Evolutionary conservation across 2,113 vertebrate genomes (phyloP), one percentile per base, ranked within the genome.

Genomic region (Grus americana): DNA sequence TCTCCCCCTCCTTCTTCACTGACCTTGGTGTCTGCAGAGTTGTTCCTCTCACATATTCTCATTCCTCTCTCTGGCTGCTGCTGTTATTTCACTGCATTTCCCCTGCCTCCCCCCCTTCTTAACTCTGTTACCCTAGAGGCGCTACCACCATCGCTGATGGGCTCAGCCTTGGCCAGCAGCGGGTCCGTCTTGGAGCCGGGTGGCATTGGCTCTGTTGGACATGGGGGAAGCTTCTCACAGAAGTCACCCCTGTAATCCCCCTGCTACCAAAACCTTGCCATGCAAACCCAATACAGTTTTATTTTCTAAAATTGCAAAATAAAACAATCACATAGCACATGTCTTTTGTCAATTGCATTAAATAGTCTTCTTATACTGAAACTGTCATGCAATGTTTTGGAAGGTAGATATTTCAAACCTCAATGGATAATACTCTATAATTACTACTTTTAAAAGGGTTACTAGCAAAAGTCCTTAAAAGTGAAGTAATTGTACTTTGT

Each of bases 121-220:
- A 70, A 49, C 3, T 40, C 19, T 21, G 29, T 68, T 30, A 49
- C 30, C 20, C 7, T 16, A 46, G 50, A 36, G 11, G 40, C 2
- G 18, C 32, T 66, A 47, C 50, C 34, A 38, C 32, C 3, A 1
- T 19, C 5, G 1, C 7, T 30, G 40, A 47, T 49, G 44, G 22
- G 12, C 58, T 85, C 3, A 0, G 50, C 36, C 12, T 65, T 58
- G 66, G 46, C 73, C 55, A 46, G 63, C 0, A 1, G 46, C 1
- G 5, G 46, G 32, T 46, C 73, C 3, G 0, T 36, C 11, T 50
- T 14, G 9, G 16, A 52, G 34, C 66, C 0, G 1, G 15, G 30
- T 79, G 17, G 30, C 10, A 68, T 15, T 36, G 23, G 24, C 38
- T 73, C 27, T 58, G 1, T 16, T 1, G 4, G 42, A 59, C 58